These are phyloP conservation scores for Malurus alboscapulatus DNA, from an alignment of 2,113 vertebrate genomes.

Conservation along the genomic window DNA sequence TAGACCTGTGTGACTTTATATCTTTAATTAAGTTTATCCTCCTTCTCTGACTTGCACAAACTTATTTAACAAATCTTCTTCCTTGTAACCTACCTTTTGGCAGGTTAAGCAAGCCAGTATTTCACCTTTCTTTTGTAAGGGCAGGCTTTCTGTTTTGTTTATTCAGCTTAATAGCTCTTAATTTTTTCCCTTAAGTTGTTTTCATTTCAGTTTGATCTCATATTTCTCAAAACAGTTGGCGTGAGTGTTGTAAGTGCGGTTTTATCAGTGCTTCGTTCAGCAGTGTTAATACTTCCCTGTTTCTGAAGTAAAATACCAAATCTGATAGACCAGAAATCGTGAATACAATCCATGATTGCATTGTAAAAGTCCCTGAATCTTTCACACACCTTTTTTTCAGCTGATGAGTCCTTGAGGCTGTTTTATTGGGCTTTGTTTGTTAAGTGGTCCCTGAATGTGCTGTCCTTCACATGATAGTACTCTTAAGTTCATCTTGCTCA, in stretches of 20 bases:
- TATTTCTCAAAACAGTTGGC: not conserved
- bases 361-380: not conserved
- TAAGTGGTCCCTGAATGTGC: not conserved
- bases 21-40: not conserved
- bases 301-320: not conserved
- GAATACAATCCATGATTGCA: not conserved
- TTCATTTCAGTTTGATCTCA: not conserved
- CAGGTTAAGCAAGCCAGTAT: not conserved
- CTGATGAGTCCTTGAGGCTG: not conserved
- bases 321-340: not conserved
- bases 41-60: not conserved
- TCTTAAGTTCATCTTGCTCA: not conserved
- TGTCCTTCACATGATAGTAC: not conserved
- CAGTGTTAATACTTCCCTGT: not conserved
- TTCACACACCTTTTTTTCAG: not conserved
- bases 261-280: not conserved
- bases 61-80: not conserved
- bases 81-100: not conserved
- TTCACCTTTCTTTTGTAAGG: not conserved
- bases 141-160: not conserved
- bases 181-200: not conserved
- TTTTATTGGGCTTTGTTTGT: not conserved
- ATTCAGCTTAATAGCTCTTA: not conserved
- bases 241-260: not conserved
- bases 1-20: not conserved